Percentiles rank a stretch among this genome's conserved stretches.
These are phyloP conservation scores for Alces alces DNA, from an alignment of 2,113 vertebrate species.

Conservation along the genomic window DNA sequence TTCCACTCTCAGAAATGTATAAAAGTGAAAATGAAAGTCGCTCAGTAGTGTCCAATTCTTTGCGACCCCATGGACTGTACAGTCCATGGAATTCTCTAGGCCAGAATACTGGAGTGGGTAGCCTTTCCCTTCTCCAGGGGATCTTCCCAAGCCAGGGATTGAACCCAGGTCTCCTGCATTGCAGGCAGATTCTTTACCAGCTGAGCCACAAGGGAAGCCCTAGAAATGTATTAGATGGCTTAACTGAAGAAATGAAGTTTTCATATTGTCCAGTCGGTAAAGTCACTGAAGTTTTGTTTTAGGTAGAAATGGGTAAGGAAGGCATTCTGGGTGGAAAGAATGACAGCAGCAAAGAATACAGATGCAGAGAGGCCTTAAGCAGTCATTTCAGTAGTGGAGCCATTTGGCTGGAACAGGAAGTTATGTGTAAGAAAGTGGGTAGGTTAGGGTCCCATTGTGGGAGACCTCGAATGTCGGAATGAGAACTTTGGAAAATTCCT, in stretches of 20 bases:
- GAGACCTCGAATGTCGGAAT: neutral
- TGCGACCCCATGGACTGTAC: neutral
- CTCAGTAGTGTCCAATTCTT: neutral
- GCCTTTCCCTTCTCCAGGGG: neutral
- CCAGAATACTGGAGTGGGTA: neutral
- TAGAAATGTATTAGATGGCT: neutral
- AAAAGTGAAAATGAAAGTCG: neutral
- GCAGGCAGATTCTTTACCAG: neutral
- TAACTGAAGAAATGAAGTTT: neutral
- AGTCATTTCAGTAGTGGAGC: neutral
- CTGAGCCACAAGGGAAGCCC: neutral
- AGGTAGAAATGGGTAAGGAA: neutral
- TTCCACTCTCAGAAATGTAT: neutral
- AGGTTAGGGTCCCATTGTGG: neutral
- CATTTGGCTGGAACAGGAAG: neutral
- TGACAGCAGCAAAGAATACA: neutral
- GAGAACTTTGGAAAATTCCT: neutral
- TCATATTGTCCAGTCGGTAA: neutral
- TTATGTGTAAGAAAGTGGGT: neutral
- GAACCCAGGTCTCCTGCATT: neutral
- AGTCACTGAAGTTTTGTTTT: neutral
- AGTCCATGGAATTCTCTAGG: neutral
- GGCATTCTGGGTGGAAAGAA: neutral
- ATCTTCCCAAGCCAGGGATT: neutral
- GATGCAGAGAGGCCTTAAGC: neutral